Evolutionary conservation across 2,797 vertebrate species (phyloP).

Genomic region (Microctenopoma lineatum): DNA sequence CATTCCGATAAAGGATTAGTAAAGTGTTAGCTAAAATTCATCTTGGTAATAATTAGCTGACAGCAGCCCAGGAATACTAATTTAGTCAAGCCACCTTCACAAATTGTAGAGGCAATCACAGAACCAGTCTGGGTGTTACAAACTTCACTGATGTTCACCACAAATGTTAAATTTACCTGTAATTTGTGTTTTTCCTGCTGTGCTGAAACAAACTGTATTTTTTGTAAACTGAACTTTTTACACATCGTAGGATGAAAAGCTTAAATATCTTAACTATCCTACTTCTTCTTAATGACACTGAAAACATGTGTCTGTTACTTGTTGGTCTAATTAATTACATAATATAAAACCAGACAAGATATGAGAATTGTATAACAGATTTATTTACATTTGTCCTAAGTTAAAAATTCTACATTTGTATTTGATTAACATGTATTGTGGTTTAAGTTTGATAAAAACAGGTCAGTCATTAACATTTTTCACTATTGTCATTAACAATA

Average conservation of each 20-base stretch:
- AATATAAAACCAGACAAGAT: constrained; percentile 4
- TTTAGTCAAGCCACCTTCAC: too few relatives aligned
- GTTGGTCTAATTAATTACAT: neutral
- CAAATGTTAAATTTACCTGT: too few relatives aligned
- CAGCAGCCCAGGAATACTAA: too few relatives aligned
- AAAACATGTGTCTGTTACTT: neutral
- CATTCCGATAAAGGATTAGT: too few relatives aligned
- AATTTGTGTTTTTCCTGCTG: too few relatives aligned
- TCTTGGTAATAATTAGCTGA: too few relatives aligned
- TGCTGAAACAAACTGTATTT: too few relatives aligned
- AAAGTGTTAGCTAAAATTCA: too few relatives aligned
- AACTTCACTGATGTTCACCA: too few relatives aligned
- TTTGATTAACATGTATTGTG: constrained; percentile 7
- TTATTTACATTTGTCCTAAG: constrained; percentile 52
- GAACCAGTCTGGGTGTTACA: too few relatives aligned
- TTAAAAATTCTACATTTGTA: constrained; percentile 22
- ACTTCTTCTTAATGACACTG: neutral
- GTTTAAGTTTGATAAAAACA: constrained; percentile 17
- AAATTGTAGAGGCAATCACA: too few relatives aligned
- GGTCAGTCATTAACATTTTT: constrained; percentile 14
- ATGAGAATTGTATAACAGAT: constrained; percentile 41
- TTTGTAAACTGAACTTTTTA: neutral
- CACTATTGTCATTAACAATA: constrained; percentile 3
- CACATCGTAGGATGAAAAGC: neutral
- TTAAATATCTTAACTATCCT: neutral